These are phyloP conservation scores for Blastomussa wellsi DNA, from an alignment of 92 coral and sea anemone genomes.

Conservation along the genomic window DNA sequence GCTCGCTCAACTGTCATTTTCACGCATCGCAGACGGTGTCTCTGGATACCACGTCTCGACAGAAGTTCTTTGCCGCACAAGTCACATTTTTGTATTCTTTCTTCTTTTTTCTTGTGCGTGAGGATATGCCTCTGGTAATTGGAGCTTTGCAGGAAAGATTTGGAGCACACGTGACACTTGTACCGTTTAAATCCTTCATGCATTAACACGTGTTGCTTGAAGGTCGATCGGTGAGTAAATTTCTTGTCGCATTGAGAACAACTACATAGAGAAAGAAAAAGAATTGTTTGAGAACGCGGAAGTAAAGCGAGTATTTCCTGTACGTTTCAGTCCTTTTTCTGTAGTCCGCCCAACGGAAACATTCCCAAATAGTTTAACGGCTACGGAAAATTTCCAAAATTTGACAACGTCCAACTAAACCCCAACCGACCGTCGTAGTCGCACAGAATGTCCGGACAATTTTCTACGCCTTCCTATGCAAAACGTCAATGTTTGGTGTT, in stretches of 20 bases:
- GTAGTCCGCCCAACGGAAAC: background rate
- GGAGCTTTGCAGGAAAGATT: constrained; percentile 66
- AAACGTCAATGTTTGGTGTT: too few relatives aligned
- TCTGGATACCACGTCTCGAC: constrained; percentile 59
- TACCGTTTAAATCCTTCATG: constrained; percentile 68
- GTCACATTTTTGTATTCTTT: constrained; percentile 71
- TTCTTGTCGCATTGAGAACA: constrained; percentile 68
- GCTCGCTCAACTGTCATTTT: constrained; percentile 42
- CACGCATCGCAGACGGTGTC: constrained; percentile 55
- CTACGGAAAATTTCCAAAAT: too few relatives aligned
- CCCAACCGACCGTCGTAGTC: too few relatives aligned
- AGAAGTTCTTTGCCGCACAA: constrained; percentile 73
- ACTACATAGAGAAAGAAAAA: constrained; percentile 19
- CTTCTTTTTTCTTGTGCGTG: constrained; percentile 76
- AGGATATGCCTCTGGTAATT: constrained; percentile 67
- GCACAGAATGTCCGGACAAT: too few relatives aligned
- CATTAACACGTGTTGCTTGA: constrained; percentile 65
- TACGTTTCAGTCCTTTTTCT: background rate
- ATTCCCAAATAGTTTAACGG: background rate
- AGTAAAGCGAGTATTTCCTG: background rate
- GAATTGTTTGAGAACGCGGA: background rate
- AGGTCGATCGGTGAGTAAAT: constrained; percentile 73
- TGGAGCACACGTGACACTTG: constrained; percentile 74
- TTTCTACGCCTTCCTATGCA: too few relatives aligned
- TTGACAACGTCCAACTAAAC: too few relatives aligned